These are phyloP conservation scores for Notolepis coatsorum DNA, from an alignment of 2,797 vertebrate genomes.

Conservation along the genomic window DNA sequence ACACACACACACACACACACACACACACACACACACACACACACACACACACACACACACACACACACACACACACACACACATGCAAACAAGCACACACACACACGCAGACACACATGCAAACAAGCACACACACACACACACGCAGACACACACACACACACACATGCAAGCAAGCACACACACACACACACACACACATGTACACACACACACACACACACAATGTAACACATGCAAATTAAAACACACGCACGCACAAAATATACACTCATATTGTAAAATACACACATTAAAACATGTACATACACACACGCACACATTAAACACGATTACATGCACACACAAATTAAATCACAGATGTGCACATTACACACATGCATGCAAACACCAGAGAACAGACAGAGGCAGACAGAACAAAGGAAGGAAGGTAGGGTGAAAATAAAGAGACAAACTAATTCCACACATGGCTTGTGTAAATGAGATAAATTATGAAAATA, in stretches of 20 bases:
- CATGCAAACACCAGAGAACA: background rate
- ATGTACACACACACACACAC: too few relatives aligned
- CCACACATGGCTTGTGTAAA: conserved; percentile 3
- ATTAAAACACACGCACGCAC: conserved; percentile 29
- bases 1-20: too few relatives aligned
- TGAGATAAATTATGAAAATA: conserved; percentile 31
- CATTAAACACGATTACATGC: background rate
- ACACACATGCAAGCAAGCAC: too few relatives aligned
- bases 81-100: conserved; percentile 3
- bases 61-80: conserved; percentile 18
- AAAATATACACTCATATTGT: conserved; percentile 20
- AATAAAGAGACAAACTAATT: background rate
- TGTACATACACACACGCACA: background rate
- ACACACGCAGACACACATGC: background rate
- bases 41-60: conserved; percentile 32
- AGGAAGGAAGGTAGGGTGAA: background rate
- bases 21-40: conserved; percentile 1
- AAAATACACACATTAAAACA: conserved; percentile 3
- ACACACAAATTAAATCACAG: background rate
- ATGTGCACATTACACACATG: too few relatives aligned
- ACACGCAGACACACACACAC: too few relatives aligned
- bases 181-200: background rate
- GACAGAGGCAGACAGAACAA: background rate
- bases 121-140: too few relatives aligned
- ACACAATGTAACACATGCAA: background rate